A percentile compares a stretch with the other conserved stretches of the same genome.
Evolutionary conservation across 2,797 vertebrate genomes (phyloP).

Genomic region (Bryconaethiops microstoma): DNA sequence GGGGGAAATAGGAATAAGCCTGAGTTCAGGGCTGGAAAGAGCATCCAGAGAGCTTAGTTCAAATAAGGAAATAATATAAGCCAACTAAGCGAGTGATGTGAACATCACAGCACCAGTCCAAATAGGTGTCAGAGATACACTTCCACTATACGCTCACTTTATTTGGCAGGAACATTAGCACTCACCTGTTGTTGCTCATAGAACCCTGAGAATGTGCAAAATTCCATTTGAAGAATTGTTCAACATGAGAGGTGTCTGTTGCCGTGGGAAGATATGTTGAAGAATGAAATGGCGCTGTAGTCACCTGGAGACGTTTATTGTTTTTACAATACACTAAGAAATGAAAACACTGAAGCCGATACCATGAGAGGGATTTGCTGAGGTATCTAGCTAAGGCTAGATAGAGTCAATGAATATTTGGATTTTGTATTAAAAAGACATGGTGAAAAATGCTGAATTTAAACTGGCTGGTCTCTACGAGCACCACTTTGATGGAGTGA

Average conservation of each 20-base stretch:
- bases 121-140: constrained; percentile 30
- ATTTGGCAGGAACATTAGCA: constrained; percentile 54
- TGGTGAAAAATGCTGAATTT: background rate
- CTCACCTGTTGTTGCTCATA: constrained; percentile 54
- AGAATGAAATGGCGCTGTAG: constrained; percentile 51
- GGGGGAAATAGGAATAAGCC: constrained; percentile 66
- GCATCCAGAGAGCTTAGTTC: constrained; percentile 47
- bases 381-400: background rate
- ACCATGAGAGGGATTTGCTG: constrained; percentile 9
- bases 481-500: background rate
- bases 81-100: constrained; percentile 57
- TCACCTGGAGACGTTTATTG: constrained; percentile 32
- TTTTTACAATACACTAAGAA: constrained; percentile 32
- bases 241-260: constrained; percentile 58
- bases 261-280: constrained; percentile 45
- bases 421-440: constrained; percentile 4
- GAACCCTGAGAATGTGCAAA: constrained; percentile 65
- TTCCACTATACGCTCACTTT: constrained; percentile 42
- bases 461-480: background rate
- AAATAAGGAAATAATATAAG: constrained; percentile 48
- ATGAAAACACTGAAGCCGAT: constrained; percentile 39
- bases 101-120: constrained; percentile 64
- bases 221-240: constrained; percentile 54
- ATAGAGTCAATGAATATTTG: background rate
- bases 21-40: constrained; percentile 59